Conservation (phyloP, 2,797 vertebrate species). For the Rhinogobio ventralis region DNA sequence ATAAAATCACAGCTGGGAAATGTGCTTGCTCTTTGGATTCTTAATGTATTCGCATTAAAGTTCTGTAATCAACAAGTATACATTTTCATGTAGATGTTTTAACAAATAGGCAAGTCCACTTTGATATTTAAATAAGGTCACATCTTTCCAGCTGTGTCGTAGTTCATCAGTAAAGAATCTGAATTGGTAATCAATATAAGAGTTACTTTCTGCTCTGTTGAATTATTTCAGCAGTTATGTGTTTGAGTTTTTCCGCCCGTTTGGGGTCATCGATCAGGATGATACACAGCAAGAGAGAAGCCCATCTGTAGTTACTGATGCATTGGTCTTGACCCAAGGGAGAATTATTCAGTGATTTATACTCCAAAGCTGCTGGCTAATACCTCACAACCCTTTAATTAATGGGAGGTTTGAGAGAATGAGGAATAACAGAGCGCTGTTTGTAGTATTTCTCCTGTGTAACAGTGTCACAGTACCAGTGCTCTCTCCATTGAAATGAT, state of each 20-base stretch:
- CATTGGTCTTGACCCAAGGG: conserved; percentile 29
- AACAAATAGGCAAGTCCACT: not conserved
- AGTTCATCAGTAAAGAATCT: conserved; percentile 24
- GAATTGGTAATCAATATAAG: conserved; percentile 28
- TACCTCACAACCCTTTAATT: conserved; percentile 17
- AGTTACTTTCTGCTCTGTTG: conserved; percentile 17
- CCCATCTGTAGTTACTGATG: conserved; percentile 43
- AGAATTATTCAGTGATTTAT: conserved; percentile 50
- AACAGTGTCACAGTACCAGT: not conserved
- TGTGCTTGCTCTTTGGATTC: not conserved
- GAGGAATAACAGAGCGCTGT: not conserved
- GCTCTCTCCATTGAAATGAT: not conserved
- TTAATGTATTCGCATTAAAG: not conserved
- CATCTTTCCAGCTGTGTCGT: not conserved
- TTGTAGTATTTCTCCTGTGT: conserved; percentile 5
- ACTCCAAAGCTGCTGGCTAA: conserved; percentile 16
- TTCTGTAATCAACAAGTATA: not conserved
- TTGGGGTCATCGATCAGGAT: conserved; percentile 39
- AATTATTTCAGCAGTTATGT: conserved; percentile 30
- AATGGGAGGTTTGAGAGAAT: conserved; percentile 19
- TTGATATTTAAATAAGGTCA: conserved; percentile 21
- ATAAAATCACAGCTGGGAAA: conserved; percentile 16
- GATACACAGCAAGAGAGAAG: conserved; percentile 34
- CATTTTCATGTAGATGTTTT: no score
- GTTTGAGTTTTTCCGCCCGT: conserved; percentile 21